phyloP scores from a whole-genome alignment of 1,140 invertebrate genomes.

The Chrysomallon squamiferum region DNA sequence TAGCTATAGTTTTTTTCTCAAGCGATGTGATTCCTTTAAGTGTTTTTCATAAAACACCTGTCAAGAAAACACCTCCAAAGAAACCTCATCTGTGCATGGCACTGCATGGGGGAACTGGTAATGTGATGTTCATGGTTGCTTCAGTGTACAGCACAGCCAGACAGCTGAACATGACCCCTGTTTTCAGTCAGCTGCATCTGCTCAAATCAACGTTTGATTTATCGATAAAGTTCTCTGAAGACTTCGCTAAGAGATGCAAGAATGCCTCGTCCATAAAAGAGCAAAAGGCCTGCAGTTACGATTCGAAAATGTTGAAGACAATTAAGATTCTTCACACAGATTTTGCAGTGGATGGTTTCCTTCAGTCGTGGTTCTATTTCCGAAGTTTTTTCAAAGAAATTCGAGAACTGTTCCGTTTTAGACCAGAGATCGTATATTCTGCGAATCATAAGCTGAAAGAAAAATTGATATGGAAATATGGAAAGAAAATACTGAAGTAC shows the following conservation, averaged over 20 bases:
- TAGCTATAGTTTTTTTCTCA: no score
- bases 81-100: no score
- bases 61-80: no score
- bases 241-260: not conserved
- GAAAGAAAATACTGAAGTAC: no score
- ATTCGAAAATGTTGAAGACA: not conserved
- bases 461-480: not conserved
- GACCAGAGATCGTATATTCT: not conserved
- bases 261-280: not conserved
- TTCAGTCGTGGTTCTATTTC: conserved; percentile 31
- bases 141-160: conserved; percentile 26
- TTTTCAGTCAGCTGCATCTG: not conserved
- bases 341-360: conserved; percentile 10
- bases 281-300: not conserved
- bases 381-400: conserved; percentile 11
- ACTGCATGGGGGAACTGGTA: conserved; percentile 28
- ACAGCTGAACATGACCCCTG: conserved; percentile 11
- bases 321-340: not conserved
- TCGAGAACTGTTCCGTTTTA: conserved; percentile 8
- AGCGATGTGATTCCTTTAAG: no score
- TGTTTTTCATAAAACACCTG: no score
- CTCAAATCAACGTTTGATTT: not conserved
- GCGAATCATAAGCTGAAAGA: not conserved
- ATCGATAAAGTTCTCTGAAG: not conserved
- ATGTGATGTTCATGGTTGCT: conserved; percentile 40